A percentile compares a stretch with the other conserved stretches of the same genome.
phyloP scores from a whole-genome alignment of 2,113 vertebrate genomes.

The Tamias sibiricus region DNA sequence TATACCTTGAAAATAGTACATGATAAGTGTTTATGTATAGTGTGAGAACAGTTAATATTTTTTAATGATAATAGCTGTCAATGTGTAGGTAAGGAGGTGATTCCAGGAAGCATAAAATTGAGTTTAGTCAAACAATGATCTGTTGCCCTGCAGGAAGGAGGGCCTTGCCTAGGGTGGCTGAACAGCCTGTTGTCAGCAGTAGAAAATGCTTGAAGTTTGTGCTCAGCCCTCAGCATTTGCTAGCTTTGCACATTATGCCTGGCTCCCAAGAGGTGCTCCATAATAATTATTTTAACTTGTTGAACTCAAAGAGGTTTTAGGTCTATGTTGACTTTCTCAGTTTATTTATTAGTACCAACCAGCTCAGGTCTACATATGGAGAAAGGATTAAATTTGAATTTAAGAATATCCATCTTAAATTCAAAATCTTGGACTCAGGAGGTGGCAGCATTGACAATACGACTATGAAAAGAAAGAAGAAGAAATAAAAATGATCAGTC shows the following conservation, averaged over 20 bases:
- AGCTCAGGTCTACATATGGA: not conserved
- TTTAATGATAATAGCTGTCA: not conserved
- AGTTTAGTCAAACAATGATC: not conserved
- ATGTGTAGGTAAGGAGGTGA: not conserved
- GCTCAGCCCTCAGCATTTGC: not conserved
- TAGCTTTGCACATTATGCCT: not conserved
- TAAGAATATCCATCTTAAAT: not conserved
- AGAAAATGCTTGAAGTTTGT: not conserved
- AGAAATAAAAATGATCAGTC: not conserved
- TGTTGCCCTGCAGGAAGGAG: not conserved
- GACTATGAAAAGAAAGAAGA: not conserved
- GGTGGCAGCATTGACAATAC: not conserved
- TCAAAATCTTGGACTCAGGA: not conserved
- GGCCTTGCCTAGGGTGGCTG: not conserved
- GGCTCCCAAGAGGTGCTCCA: not conserved
- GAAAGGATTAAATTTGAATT: no score
- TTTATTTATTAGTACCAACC: not conserved
- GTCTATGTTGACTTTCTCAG: not conserved
- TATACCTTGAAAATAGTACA: not conserved
- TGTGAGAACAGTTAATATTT: not conserved
- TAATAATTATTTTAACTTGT: not conserved
- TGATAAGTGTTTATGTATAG: not conserved
- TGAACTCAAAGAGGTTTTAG: not conserved
- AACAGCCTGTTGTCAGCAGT: not conserved
- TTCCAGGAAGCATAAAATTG: not conserved